These are phyloP conservation scores for Astropecten irregularis DNA, from an alignment of 53 echinoderm and acorn worm species.

Conservation along the genomic window DNA sequence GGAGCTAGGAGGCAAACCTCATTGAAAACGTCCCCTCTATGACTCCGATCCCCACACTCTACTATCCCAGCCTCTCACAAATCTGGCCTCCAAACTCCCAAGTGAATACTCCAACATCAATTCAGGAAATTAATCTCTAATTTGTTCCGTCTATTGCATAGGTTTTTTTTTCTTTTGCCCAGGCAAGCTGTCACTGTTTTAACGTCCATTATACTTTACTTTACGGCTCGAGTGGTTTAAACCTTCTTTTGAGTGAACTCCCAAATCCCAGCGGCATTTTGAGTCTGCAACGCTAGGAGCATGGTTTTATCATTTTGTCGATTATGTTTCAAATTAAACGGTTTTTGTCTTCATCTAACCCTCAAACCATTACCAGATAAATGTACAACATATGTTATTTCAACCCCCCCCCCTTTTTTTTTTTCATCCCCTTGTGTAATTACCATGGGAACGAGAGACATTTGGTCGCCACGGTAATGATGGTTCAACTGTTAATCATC, in stretches of 20 bases:
- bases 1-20: too few species aligned
- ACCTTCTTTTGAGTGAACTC: not conserved
- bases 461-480: not conserved
- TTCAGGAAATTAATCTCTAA: conserved; percentile 43
- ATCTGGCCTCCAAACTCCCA: not conserved
- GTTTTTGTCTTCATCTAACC: not conserved
- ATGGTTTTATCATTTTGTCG: not conserved
- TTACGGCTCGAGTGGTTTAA: not conserved
- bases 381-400: too few species aligned
- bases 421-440: too few species aligned
- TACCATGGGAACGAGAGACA: not conserved
- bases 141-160: not conserved
- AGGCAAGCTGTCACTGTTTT: not conserved
- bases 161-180: too few species aligned
- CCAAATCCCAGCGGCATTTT: not conserved
- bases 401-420: too few species aligned
- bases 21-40: too few species aligned
- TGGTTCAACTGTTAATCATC: not conserved
- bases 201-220: not conserved
- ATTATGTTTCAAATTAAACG: not conserved
- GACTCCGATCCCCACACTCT: not conserved
- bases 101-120: conserved; percentile 12
- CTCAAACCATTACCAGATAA: not conserved
- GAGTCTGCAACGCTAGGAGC: not conserved
- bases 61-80: not conserved